These are phyloP conservation scores for Orientallactaga sibirica DNA, from an alignment of 2,797 vertebrate genomes.

Conservation along the genomic window DNA sequence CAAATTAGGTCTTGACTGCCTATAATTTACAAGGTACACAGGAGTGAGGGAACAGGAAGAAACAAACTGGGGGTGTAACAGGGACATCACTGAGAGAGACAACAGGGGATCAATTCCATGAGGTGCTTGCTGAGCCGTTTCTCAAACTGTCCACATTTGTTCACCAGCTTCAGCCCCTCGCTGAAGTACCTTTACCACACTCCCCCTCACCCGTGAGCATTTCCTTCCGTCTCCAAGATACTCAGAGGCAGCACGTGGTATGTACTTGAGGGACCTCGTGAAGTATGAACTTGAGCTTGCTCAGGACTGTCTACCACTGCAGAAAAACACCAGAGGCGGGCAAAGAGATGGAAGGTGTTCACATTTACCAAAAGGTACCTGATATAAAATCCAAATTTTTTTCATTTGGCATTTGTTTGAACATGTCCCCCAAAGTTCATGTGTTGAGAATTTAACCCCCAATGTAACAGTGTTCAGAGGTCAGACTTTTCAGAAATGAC, in stretches of 20 bases:
- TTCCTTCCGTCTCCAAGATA: not conserved
- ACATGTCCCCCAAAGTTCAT: not conserved
- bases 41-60: not conserved
- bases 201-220: not conserved
- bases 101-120: rapidly evolving
- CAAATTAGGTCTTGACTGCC: not conserved
- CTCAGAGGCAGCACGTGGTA: not conserved
- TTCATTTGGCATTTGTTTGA: not conserved
- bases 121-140: not conserved
- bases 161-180: not conserved
- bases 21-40: not conserved
- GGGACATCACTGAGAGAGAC: not conserved
- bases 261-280: rapidly evolving
- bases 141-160: rapidly evolving
- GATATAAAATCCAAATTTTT: not conserved
- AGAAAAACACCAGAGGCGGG: not conserved
- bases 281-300: not conserved
- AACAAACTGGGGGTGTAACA: not conserved
- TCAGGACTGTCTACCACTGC: not conserved
- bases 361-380: not conserved
- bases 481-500: not conserved
- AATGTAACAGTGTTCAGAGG: not conserved
- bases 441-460: not conserved
- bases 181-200: rapidly evolving
- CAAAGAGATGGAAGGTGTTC: not conserved